These are phyloP conservation scores for Urocitellus parryii DNA, from an alignment of 2,113 vertebrate genomes.

Conservation along the genomic window DNA sequence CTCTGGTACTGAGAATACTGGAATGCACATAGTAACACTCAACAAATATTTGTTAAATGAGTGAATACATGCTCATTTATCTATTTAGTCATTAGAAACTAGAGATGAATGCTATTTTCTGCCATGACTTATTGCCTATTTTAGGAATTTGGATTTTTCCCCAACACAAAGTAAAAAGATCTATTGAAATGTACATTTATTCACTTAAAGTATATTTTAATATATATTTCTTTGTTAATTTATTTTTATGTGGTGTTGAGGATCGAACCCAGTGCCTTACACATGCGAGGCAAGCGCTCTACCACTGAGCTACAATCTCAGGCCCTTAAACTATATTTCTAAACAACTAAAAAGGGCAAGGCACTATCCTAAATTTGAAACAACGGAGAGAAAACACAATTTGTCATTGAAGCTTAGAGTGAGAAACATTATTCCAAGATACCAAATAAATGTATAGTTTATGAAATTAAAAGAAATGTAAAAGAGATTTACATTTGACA, in stretches of 20 bases:
- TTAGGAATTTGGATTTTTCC: background rate
- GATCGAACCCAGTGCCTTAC: too few species aligned
- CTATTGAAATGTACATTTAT: background rate
- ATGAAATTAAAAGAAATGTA: background rate
- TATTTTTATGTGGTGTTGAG: too few species aligned
- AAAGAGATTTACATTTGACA: background rate
- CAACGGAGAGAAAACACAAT: background rate
- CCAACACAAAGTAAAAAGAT: background rate
- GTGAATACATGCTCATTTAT: background rate
- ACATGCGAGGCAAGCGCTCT: too few species aligned
- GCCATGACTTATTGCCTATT: background rate
- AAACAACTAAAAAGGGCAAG: background rate
- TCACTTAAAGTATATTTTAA: background rate
- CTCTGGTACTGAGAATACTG: background rate
- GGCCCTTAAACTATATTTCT: background rate
- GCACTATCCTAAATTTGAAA: background rate
- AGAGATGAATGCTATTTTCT: background rate
- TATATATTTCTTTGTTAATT: too few species aligned
- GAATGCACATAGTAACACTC: background rate
- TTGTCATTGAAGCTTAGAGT: background rate
- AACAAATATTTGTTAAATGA: background rate
- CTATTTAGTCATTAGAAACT: background rate
- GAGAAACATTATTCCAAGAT: background rate
- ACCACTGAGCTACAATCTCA: too few species aligned
- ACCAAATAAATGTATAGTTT: background rate